These are phyloP conservation scores for Allygus modestus DNA, from an alignment of 2,888 invertebrate genomes.

Conservation along the genomic window DNA sequence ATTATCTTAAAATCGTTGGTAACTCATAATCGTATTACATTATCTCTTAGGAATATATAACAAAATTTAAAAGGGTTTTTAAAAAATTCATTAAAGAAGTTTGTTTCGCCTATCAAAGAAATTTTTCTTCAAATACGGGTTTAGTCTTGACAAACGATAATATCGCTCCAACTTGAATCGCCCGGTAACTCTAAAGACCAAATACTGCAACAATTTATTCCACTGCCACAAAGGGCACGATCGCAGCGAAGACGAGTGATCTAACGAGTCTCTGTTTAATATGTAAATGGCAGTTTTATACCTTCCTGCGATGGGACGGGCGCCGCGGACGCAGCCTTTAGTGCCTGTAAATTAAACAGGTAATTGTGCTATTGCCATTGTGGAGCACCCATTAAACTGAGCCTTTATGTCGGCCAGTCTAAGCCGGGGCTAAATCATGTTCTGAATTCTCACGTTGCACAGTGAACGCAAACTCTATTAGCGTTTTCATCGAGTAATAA, in stretches of 20 bases:
- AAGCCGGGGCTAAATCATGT: constrained; percentile 23
- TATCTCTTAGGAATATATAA: no score
- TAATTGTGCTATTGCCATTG: constrained; percentile 46
- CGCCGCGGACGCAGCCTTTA: no score
- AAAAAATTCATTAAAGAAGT: no score
- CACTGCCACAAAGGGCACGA: background rate
- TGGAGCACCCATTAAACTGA: constrained; percentile 25
- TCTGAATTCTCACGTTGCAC: background rate
- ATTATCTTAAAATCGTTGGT: no score
- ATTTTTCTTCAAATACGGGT: no score
- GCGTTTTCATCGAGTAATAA: no score
- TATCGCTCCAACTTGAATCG: no score
- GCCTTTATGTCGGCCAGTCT: constrained; percentile 26
- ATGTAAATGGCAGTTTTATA: constrained; percentile 54
- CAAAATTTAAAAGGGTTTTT: no score
- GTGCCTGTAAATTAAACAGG: constrained; percentile 46
- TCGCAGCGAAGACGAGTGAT: background rate
- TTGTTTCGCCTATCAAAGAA: no score
- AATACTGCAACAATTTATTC: constrained; percentile 2
- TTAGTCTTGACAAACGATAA: no score
- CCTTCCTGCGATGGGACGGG: constrained; percentile 39
- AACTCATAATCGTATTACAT: no score
- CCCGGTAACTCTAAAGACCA: background rate
- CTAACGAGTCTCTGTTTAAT: constrained; percentile 32
- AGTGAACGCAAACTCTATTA: no score